Base-by-base conservation (phyloP, 2,888 invertebrate species). In the Rutpela maculata region DNA sequence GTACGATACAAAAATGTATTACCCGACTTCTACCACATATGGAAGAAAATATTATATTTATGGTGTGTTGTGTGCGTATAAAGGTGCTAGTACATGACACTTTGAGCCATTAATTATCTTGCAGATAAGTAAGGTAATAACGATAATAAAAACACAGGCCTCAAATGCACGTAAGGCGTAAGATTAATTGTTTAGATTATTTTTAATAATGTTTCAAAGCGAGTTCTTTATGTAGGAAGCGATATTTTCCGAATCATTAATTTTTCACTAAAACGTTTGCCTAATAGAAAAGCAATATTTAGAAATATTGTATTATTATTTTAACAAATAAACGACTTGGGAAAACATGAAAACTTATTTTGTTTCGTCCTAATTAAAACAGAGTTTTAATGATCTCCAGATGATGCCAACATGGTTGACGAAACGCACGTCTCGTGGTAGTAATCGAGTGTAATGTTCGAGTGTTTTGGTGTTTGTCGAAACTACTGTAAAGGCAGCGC, bases 141-240 rank as follows among this genome's bases (percentile, higher is more conserved):
- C 15, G 38, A 66, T 50, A 66, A 66, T 50, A 19, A 18, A 66
- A 66, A 59, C 59, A 59, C 43, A 50, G 65, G 19, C 6, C 19
- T 38, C 38, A 50, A 38, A 43, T 19, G 43, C 18, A 66, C 12
- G 3, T 18, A 43, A 65, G 65, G 65, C 43, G 17, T 59, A 18
- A 43, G 65, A 65, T 65, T 66, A 38, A 66, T 50, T 17, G 62
- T 18, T n/a, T 17, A n/a, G 35, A 63, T 63, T 17, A 35, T 63
- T 17, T 17, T 63, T 31, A 17, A 35, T 35, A 35, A 35, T n/a
- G n/a, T n/a, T 50, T 63, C 62, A 35, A 35, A 63, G 10, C 31
- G 10, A 15, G 17, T 35, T 0, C 17, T n/a, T 31, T 31, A n/a
- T 31, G 35, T 35, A 63, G 62, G 6, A 1, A 62, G 1, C 62